These are phyloP conservation scores for Ceratina australensis DNA, from an alignment of 1,140 invertebrate genomes.

Conservation along the genomic window DNA sequence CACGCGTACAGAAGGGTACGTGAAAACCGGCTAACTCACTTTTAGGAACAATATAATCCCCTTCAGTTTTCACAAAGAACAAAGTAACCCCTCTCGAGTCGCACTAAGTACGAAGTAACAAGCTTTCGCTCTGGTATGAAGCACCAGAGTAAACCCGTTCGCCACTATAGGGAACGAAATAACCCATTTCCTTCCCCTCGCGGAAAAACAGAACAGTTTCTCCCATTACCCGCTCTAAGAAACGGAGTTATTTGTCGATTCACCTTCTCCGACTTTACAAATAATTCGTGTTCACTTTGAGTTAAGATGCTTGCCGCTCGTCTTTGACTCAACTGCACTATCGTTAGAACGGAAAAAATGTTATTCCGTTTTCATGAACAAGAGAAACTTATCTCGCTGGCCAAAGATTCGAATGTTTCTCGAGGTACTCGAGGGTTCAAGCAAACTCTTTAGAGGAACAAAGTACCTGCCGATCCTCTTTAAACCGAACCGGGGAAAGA, in stretches of 20 bases:
- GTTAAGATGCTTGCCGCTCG: not conserved
- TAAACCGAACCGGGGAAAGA: not conserved
- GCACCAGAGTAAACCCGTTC: constrained; percentile 9
- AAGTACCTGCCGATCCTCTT: not conserved
- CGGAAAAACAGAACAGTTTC: not conserved
- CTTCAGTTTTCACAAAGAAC: constrained; percentile 22
- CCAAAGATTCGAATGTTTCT: not conserved
- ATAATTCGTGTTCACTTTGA: not conserved
- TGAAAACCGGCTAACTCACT: too few species aligned
- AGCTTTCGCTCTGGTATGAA: constrained; percentile 20
- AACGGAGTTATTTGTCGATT: not conserved
- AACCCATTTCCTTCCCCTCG: constrained; percentile 11
- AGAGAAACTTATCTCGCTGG: not conserved
- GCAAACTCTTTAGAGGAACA: not conserved
- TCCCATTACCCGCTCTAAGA: not conserved
- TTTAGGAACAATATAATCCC: constrained; percentile 29
- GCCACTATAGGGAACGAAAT: constrained; percentile 15
- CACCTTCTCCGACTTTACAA: too few species aligned
- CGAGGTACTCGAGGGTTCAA: not conserved
- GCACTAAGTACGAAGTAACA: constrained; percentile 23
- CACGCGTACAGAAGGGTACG: not conserved
- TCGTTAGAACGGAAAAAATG: too few species aligned
- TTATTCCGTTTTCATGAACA: not conserved
- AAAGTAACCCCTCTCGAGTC: constrained; percentile 8
- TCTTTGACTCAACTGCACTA: too few species aligned